Base-by-base conservation (phyloP, 2,888 invertebrate genomes). In the Chymomyza fuscimana region DNA sequence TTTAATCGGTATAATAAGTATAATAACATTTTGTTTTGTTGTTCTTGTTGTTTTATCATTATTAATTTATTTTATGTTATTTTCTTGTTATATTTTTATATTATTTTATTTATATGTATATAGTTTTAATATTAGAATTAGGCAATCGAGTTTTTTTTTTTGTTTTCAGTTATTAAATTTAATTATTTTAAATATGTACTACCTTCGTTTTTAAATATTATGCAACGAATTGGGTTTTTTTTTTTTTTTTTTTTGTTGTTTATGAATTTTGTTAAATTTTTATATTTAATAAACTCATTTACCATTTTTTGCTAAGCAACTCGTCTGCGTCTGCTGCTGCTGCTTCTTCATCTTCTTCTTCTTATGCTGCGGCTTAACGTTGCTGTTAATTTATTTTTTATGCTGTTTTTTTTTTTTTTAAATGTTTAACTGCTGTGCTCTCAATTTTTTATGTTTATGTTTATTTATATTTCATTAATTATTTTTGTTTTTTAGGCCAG, bases 1-100 rank as follows among this genome's bases (percentile, higher is more conserved):
- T 73, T 90, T 89, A 84, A 82, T 90, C 88, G 79, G 88, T 85
- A 89, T 89, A 89, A 89, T 90, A 90, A 89, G 89, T 89, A 89
- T 89, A 90, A 90, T 90, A 90, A 90, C 90, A 90, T 89, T 89
- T 88, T 86, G 3, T 25, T 89, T 88, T 84, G 72, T 86, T 88
- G 50, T 80, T 79, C 60, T 84, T 88, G 50, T 80, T 79, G 61
- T 84, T 88, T 84, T 81, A 46, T 46, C 40, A 66, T 80, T 80
- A 73, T 76, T 74, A 87, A 75, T 87, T 83, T 81, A 85, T 88
- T 87, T 73, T 80, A 87, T 87, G 79, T 85, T 87, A 87, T 83
- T 86, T 76, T 79, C 81, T 82, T 78, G 79, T 69, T 78, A 74
- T 78, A 76, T 84, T 78, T 76, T 76, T 65, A 69, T 80, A 81